Evolutionary conservation across 2,797 vertebrate genomes (phyloP), one percentile per base, ranked within the genome.

Genomic region (Sciurus vulgaris): DNA sequence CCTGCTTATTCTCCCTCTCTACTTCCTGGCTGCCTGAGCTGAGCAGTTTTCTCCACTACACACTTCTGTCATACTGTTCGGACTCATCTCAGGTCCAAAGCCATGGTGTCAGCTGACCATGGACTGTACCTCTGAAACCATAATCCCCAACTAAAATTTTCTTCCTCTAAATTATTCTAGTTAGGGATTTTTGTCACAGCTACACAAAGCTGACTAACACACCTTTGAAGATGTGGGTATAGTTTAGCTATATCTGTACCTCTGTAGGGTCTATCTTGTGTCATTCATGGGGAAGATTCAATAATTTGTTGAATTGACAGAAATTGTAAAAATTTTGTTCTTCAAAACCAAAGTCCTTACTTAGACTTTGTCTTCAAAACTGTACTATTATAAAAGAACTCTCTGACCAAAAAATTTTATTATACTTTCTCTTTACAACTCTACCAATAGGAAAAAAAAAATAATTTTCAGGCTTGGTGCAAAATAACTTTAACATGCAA

Each of bases 401-500:
- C 20, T 89, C 7, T 92, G 51, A n/a, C 24, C 15, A 73, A 77
- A 73, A 78, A 41, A 26, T 47, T 69, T 69, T 8, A 89, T 87
- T 78, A 56, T 14, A 83, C 20, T 92, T 92, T 79, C 24, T 90
- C 12, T 65, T 86, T 61, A 95, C 14, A 93, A 22, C 10, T 89
- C 24, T 83, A 67, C 6, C 63, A 84, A 59, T 72, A 91, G 74
- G 88, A 93, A 84, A 47, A 38, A 38, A 14, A 56, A 84, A 38
- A 6, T 41, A 77, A 90, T 77, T 67, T 33, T 85, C 30, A 77
- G 26, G 83, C 7, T 15, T 73, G 69, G 4, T 49, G 67, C 30
- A 89, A 92, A 74, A 47, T 56, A 18, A 84, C 22, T 84, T 95
- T 92, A 78, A 30, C 28, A 86, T 59, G 8, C 35, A 86, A 88